Percentiles rank a stretch among this genome's conserved stretches.
Evolutionary conservation across 1,140 invertebrate genomes (phyloP).

Genomic region (Calliopsis andreniformis): DNA sequence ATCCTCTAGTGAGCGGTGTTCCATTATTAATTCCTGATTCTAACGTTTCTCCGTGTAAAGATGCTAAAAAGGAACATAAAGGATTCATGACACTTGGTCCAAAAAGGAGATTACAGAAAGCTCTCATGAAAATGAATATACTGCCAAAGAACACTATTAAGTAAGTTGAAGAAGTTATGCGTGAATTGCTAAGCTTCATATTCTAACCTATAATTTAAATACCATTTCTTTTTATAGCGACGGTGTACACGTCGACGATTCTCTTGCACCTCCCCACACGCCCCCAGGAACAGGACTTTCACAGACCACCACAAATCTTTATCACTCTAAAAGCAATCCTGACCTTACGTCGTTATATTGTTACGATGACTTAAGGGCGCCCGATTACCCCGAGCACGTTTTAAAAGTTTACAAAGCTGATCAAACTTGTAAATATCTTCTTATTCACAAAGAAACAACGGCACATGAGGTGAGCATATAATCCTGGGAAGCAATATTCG

Average conservation of each 20-base stretch:
- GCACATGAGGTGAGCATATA: constrained; percentile 88
- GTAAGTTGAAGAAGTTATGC: constrained; percentile 76
- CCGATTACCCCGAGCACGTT: constrained; percentile 98
- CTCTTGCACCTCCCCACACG: constrained; percentile 78
- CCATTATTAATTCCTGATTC: constrained; percentile 75
- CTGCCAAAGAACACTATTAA: constrained; percentile 92
- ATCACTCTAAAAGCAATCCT: constrained; percentile 95
- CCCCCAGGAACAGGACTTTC: constrained; percentile 78
- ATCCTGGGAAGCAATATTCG: not conserved
- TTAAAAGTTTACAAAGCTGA: constrained; percentile 98
- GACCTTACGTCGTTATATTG: constrained; percentile 90
- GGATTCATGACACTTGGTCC: constrained; percentile 94
- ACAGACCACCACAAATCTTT: constrained; percentile 82
- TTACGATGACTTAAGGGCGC: constrained; percentile 87
- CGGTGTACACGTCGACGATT: constrained; percentile 84
- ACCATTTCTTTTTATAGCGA: constrained; percentile 73
- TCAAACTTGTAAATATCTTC: constrained; percentile 98
- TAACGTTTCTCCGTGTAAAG: constrained; percentile 79
- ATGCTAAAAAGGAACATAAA: constrained; percentile 87
- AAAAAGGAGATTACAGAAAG: constrained; percentile 92
- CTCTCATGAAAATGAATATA: constrained; percentile 95
- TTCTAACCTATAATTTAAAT: not conserved
- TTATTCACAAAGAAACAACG: constrained; percentile 99
- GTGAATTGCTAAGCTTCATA: not conserved
- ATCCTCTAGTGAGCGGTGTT: constrained; percentile 74